Evolutionary conservation across 2,888 invertebrate species (phyloP), one percentile per base, ranked within the genome.

Genomic region (Smittia sp.): DNA sequence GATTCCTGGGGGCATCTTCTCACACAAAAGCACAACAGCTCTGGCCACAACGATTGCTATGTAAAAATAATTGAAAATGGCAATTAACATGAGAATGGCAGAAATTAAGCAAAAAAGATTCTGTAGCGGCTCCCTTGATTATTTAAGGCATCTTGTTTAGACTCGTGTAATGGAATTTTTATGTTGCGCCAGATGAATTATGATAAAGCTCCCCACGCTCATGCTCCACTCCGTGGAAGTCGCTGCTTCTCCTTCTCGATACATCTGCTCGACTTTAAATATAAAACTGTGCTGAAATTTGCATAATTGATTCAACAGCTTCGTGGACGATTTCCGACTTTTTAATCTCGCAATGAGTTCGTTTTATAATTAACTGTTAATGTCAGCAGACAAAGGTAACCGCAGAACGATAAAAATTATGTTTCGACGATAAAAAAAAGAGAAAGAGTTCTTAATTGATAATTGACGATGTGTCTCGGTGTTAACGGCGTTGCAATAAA

Each of bases 11-110:
- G 46, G 46, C 46, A 46, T 46, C 13, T 46, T 13, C 46, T n/a
- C 3, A 11, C 4, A 46, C n/a, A n/a, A n/a, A 13, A 46, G 15
- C 46, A 13, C 11, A 15, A 46, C 13, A 46, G 46, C 15, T 15
- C n/a, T 15, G 4, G n/a, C 15, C 46, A 11, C 13, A 15, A 46
- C 13, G n/a, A n/a, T n/a, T 46, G 3, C 15, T n/a, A 46, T 46
- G 46, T 46, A 46, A 46, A 69, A 52, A 25, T 69, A 69, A 69
- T 69, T 69, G 68, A 69, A 69, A 69, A 69, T 15, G 68, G 68
- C 68, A 69, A 69, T 69, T 69, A 69, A 46, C 46, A 69, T 20
- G 20, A 24, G 58, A 58, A 58, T 58, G 24, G 46, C 58, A 58
- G 20, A 58, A 22, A 58, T 18, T 20, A 58, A 58, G 58, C 58